A percentile compares a stretch with the other conserved stretches of the same genome.
These are phyloP conservation scores for Hormaphis cornu DNA, from an alignment of 1,140 invertebrate genomes.

Conservation along the genomic window DNA sequence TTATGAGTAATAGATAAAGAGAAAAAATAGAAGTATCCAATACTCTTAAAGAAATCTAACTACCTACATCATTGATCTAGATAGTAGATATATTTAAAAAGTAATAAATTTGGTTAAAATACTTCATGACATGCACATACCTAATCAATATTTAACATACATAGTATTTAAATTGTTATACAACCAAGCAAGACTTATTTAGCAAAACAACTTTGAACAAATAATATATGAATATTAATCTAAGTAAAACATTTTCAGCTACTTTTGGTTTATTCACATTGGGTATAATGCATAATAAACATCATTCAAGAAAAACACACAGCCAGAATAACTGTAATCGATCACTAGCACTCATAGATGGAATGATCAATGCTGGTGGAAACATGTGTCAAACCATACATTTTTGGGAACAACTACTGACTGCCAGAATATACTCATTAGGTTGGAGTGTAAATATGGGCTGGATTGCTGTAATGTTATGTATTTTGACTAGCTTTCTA, in stretches of 20 bases:
- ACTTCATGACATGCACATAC: too few species aligned
- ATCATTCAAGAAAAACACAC: slow-evolving; percentile 48
- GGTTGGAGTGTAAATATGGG: slow-evolving; percentile 64
- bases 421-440: slow-evolving; percentile 43
- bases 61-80: too few species aligned
- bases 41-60: too few species aligned
- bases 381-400: slow-evolving; percentile 6
- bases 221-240: too few species aligned
- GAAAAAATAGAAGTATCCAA: too few species aligned
- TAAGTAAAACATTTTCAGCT: slow-evolving; percentile 60
- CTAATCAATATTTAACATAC: too few species aligned
- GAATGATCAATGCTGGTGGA: slow-evolving; percentile 19
- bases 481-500: slow-evolving; percentile 63
- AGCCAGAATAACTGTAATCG: not conserved
- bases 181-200: too few species aligned
- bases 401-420: slow-evolving; percentile 12
- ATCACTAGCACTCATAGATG: slow-evolving; percentile 7
- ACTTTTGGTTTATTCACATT: slow-evolving; percentile 79
- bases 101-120: too few species aligned
- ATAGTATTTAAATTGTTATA: too few species aligned
- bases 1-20: too few species aligned
- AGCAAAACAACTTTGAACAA: too few species aligned
- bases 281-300: slow-evolving; percentile 79
- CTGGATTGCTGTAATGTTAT: slow-evolving; percentile 71
- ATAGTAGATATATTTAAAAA: too few species aligned